Conservation (phyloP, 2,797 vertebrate genomes). For the Coluber constrictor region DNA sequence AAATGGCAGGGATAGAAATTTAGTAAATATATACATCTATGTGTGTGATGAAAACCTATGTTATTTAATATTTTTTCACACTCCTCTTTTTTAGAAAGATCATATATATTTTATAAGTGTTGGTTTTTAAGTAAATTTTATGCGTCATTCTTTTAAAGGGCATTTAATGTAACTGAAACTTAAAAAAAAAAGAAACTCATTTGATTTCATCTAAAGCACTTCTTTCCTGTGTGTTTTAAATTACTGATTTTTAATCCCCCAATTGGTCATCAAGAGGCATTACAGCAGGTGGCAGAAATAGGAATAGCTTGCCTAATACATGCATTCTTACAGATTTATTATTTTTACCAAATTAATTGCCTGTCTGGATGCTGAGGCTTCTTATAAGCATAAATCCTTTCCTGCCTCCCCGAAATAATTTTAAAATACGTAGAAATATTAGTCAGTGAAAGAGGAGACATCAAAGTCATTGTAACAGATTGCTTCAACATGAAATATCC, state of each 20-base stretch:
- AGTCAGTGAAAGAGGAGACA: not conserved
- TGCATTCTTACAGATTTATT: not conserved
- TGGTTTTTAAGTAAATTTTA: not conserved
- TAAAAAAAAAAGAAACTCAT: not conserved
- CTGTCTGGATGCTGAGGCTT: not conserved
- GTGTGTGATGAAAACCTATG: not conserved
- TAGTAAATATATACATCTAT: not conserved
- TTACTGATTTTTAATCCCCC: not conserved
- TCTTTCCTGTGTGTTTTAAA: not conserved
- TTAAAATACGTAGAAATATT: not conserved
- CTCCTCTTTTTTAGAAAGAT: not conserved
- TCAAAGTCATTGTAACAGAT: not conserved
- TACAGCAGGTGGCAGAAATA: not conserved
- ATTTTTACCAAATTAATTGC: not conserved
- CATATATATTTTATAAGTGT: not conserved
- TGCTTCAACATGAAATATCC: not conserved
- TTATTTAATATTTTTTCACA: not conserved
- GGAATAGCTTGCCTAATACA: not conserved
- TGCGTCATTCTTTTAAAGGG: not conserved
- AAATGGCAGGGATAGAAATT: not conserved
- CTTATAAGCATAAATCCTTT: not conserved
- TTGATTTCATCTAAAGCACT: not conserved
- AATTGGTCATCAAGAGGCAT: not conserved
- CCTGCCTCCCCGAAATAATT: not conserved
- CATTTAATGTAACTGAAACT: not conserved